These are phyloP conservation scores for Oryzias dopingdopingensis DNA, from an alignment of 2,797 vertebrate genomes.

Conservation along the genomic window DNA sequence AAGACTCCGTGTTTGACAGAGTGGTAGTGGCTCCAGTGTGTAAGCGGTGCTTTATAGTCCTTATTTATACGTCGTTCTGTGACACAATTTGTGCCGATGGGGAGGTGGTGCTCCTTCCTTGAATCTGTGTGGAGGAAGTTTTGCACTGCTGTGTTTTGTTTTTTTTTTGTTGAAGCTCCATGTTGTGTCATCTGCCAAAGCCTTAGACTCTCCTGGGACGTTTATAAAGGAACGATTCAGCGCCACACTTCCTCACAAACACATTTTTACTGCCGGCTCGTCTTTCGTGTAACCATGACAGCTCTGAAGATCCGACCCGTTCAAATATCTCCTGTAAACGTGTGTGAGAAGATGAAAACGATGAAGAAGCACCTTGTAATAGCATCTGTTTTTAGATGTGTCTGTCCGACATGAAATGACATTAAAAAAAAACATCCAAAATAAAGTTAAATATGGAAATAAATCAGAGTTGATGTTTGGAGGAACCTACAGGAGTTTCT, in stretches of 20 bases:
- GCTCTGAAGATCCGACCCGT: conserved; percentile 49
- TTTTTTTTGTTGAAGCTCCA: conserved; percentile 51
- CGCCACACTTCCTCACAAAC: conserved; percentile 45
- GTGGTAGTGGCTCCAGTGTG: conserved; percentile 27
- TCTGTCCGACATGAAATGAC: conserved; percentile 1
- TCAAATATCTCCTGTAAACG: conserved; percentile 55
- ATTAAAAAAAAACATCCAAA: background rate
- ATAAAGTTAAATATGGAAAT: background rate
- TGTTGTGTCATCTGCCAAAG: conserved; percentile 62
- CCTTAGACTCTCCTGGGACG: conserved; percentile 57
- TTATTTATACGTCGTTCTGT: conserved; percentile 63
- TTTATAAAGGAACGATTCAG: conserved; percentile 50
- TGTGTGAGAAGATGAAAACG: conserved; percentile 53
- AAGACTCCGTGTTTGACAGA: conserved; percentile 1
- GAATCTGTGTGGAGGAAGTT: background rate
- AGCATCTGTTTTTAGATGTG: conserved; percentile 21
- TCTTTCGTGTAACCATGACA: conserved; percentile 57
- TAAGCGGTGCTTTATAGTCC: conserved; percentile 36
- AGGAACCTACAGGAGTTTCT: too few species aligned
- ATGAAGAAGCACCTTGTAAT: conserved; percentile 30
- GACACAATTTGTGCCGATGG: conserved; percentile 48
- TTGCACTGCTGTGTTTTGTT: conserved; percentile 55
- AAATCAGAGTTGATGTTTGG: too few species aligned
- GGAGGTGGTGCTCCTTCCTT: conserved; percentile 3
- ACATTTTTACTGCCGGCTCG: conserved; percentile 58